phyloP scores from a whole-genome alignment of 2,113 vertebrate genomes.

The Motacilla tschutschensis region DNA sequence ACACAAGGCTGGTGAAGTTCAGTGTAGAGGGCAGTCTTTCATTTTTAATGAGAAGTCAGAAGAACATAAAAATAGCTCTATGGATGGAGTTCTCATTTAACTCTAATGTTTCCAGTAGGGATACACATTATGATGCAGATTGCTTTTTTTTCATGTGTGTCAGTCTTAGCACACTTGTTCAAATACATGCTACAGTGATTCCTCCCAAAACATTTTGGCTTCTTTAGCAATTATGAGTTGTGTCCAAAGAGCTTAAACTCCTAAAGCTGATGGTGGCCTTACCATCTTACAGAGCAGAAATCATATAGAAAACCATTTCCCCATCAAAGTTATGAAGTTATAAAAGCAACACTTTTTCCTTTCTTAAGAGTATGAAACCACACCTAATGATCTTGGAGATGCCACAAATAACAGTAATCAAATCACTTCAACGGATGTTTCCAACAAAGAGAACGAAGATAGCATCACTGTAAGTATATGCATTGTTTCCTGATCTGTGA shows the following conservation, averaged over 20 bases:
- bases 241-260: neutral
- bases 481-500: neutral
- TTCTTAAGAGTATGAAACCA: conserved; percentile 80
- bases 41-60: conserved; percentile 33
- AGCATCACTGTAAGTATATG: conserved; percentile 89
- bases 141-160: neutral
- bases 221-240: neutral
- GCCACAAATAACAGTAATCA: conserved; percentile 76
- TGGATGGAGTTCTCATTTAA: neutral
- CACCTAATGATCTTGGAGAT: conserved; percentile 73
- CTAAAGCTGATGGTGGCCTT: neutral
- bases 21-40: conserved; percentile 19
- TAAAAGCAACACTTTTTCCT: conserved; percentile 23
- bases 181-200: neutral
- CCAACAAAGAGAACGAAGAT: conserved; percentile 80
- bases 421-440: conserved; percentile 75
- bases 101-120: neutral
- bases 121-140: neutral
- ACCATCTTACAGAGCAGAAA: neutral
- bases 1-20: neutral
- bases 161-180: neutral
- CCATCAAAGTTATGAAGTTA: neutral
- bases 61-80: neutral
- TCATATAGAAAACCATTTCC: neutral
- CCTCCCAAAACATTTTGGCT: neutral